Evolutionary conservation across 2,113 vertebrate genomes (phyloP).

Genomic region (Vicugna pacos): DNA sequence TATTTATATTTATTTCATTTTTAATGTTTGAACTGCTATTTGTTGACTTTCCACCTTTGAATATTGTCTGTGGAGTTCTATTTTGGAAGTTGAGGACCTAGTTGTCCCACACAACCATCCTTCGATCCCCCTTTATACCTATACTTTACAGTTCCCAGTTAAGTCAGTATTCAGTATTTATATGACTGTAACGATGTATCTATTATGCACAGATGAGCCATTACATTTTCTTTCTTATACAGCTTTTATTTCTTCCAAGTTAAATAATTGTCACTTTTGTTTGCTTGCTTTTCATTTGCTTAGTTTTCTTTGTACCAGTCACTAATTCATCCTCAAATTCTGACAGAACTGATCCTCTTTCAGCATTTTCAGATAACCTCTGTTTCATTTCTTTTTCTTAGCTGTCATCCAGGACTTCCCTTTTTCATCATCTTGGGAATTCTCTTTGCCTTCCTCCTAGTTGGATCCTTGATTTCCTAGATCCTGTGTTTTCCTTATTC

Average conservation of each 20-base stretch:
- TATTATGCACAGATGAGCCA: neutral
- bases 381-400: constrained; percentile 48
- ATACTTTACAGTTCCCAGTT: constrained; percentile 23
- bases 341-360: constrained; percentile 46
- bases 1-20: constrained; percentile 43
- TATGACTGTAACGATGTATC: neutral
- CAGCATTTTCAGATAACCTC: constrained; percentile 15
- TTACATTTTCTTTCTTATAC: constrained; percentile 41
- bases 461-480: constrained; percentile 8
- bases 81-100: neutral
- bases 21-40: constrained; percentile 38
- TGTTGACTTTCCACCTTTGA: constrained; percentile 43
- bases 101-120: neutral
- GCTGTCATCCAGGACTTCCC: constrained; percentile 15
- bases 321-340: constrained; percentile 18
- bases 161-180: constrained; percentile 6
- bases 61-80: neutral
- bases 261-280: constrained; percentile 45
- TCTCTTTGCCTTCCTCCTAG: constrained; percentile 34
- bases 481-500: neutral
- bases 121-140: neutral
- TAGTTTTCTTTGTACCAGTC: constrained; percentile 33
- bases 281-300: constrained; percentile 31
- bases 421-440: constrained; percentile 52
- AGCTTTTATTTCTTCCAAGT: constrained; percentile 47